A percentile compares a stretch with the other conserved stretches of the same genome.
phyloP scores from a whole-genome alignment of 2,888 invertebrate species.

The Stenchaetothrips biformis region DNA sequence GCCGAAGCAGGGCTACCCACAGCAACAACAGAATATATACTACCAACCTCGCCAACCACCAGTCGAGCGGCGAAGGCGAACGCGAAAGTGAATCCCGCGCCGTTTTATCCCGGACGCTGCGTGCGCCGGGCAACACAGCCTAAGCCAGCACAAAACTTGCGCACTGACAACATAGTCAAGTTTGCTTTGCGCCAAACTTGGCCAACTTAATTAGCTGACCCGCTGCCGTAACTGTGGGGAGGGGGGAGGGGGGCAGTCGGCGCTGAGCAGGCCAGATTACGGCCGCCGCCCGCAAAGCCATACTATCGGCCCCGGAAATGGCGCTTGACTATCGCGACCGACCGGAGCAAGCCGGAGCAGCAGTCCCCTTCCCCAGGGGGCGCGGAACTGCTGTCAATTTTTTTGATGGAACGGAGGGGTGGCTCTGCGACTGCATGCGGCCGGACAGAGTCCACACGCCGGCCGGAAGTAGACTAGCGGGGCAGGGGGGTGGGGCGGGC shows the following conservation, averaged over 20 bases:
- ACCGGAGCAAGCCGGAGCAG: not conserved
- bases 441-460: not conserved
- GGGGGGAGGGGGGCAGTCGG: not conserved
- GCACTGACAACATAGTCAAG: conserved; percentile 4
- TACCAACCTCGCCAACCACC: too few relatives aligned
- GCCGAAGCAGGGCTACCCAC: too few relatives aligned
- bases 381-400: not conserved
- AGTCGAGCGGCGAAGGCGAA: too few relatives aligned
- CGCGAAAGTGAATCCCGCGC: too few relatives aligned
- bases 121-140: not conserved
- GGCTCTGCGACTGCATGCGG: not conserved
- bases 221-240: not conserved
- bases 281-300: too few relatives aligned
- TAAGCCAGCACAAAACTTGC: conserved; percentile 9
- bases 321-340: too few relatives aligned
- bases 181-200: not conserved
- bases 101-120: not conserved
- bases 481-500: not conserved
- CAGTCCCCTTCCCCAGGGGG: not conserved
- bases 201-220: conserved; percentile 20
- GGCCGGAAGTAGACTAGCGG: not conserved
- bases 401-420: not conserved
- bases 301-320: too few relatives aligned
- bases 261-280: too few relatives aligned
- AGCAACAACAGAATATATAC: too few relatives aligned